Base-by-base conservation (phyloP, 2,888 invertebrate species). In the Spicauda simplicius region DNA sequence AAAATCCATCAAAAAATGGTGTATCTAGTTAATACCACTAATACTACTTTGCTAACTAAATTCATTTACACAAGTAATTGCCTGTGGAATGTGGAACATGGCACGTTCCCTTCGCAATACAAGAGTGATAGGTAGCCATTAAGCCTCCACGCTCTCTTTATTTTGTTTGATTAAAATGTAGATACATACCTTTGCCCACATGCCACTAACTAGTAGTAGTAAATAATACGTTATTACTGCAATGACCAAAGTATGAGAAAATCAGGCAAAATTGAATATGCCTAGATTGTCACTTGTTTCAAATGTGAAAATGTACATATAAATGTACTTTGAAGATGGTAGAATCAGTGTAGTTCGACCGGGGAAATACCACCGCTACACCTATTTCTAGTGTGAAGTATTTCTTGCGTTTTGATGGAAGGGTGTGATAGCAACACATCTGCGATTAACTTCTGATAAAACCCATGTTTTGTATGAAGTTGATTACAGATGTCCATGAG, bases 121-220 rank as follows among this genome's bases (percentile, higher is more conserved):
- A 59, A 54, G 45, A 54, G 41, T 41, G 33, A 6, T 33, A 33
- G 33, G 33, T 18, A 25, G 14, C 58, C 33, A 65, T 65, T 65
- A 65, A 18, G 10, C 20, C 41, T 54, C 54, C 65, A 65, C 65
- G 65, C 65, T 65, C 65, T 65, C 65, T 65, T 65, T 65, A 54
- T 45, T 59, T 0, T 48, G 20, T 41, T 64, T 48, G 53, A 64
- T 64, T 58, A 58, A 65, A 65, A 59, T 25, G 25, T 48, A 65
- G 54, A 65, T 50, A 25, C 16, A 48, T 58, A 25, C 54, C 53
- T 48, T 59, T 48, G 30, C 30, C 25, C 48, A 48, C 48, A 14
- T 48, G 48, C 25, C 53, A 53, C 45, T 3, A 12, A 45, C 1
- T n/a, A 14, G 45, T 45, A 14, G 2, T 5, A 33, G 33, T 45